Base-by-base conservation (phyloP, 92 coral and sea anemone genomes). In the Desmophyllum pertusum region DNA sequence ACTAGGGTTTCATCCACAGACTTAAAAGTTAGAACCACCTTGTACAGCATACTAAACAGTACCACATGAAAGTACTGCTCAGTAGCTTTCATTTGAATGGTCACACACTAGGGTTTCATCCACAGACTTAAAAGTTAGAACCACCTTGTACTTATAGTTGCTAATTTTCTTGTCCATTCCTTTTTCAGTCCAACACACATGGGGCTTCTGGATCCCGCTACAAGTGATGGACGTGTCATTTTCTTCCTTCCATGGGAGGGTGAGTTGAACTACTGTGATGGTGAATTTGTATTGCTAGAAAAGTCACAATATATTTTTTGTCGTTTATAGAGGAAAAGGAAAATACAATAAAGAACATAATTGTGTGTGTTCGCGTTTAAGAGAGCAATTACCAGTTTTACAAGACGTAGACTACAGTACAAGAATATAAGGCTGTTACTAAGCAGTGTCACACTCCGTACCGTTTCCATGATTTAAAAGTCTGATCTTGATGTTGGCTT, bases 191-290 rank as follows among this genome's bases (percentile, higher is more conserved):
- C 99, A 69, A 89, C 77, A 68, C 83, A 94, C 72, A 96, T 87
- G 95, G 99, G 99, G 14, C 89, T 96, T 15, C 84, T 96, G 37
- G 98, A 96, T 76, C 99, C 99, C 48, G 96, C 92, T 23, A 96
- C 99, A 23, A 96, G 99, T 81, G 99, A 96, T 77, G 99, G 99
- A 21, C 90, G 99, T 40, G 95, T 96, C 13, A 93, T 96, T 41
- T 96, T 96, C 88, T 95, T 96, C 57, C 90, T 96, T 37, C 99
- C 99, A 8, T 96, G 99, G 99, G 98, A 94, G 84, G 98, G 99
- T 94, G 78, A 50, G 36, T 14, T 19, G 33, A 41, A 27, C 43
- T 59, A 53, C 50, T 79, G 41, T 73, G 15, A 65, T 65, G 35
- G 70, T 21, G 53, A 21, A 48, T 9, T 25, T 55, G 6, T 23